These are phyloP conservation scores for Megastigmus dorsalis DNA, from an alignment of 2,888 invertebrate species.

Conservation along the genomic window DNA sequence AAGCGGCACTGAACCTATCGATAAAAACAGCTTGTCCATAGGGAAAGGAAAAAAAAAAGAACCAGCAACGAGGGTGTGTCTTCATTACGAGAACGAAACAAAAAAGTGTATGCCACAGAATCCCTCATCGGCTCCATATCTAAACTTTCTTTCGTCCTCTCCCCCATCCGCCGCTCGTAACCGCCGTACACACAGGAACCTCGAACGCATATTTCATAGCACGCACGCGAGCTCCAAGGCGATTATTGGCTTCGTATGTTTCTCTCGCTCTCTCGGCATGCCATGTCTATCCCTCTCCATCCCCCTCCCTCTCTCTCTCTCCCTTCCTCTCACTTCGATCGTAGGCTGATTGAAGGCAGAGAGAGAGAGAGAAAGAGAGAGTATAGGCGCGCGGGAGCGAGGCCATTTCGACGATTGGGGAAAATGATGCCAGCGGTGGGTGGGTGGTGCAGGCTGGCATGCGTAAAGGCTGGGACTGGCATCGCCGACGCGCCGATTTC, in stretches of 20 bases:
- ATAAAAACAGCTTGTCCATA: too few relatives aligned
- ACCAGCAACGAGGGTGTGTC: too few relatives aligned
- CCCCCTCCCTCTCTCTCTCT: too few relatives aligned
- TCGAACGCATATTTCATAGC: slow-evolving; percentile 16
- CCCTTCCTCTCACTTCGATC: neutral
- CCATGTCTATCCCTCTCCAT: too few relatives aligned
- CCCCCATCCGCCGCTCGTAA: too few relatives aligned
- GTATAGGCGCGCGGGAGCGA: neutral
- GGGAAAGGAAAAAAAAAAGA: too few relatives aligned
- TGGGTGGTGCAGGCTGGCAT: neutral
- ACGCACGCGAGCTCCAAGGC: neutral
- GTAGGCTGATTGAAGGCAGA: neutral
- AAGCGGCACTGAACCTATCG: too few relatives aligned
- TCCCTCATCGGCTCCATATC: too few relatives aligned
- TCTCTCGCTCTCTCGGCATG: neutral
- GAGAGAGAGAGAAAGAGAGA: neutral
- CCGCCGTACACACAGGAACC: neutral
- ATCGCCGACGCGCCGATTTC: slow-evolving; percentile 12
- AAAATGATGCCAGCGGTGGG: neutral
- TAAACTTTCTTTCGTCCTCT: too few relatives aligned
- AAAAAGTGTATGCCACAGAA: too few relatives aligned
- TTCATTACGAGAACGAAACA: too few relatives aligned
- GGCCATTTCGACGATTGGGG: slow-evolving; percentile 11
- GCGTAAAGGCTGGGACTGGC: slow-evolving; percentile 8
- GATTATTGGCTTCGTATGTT: slow-evolving; percentile 39